These are phyloP conservation scores for Selene dorsalis DNA, from an alignment of 2,797 vertebrate genomes.

Conservation along the genomic window DNA sequence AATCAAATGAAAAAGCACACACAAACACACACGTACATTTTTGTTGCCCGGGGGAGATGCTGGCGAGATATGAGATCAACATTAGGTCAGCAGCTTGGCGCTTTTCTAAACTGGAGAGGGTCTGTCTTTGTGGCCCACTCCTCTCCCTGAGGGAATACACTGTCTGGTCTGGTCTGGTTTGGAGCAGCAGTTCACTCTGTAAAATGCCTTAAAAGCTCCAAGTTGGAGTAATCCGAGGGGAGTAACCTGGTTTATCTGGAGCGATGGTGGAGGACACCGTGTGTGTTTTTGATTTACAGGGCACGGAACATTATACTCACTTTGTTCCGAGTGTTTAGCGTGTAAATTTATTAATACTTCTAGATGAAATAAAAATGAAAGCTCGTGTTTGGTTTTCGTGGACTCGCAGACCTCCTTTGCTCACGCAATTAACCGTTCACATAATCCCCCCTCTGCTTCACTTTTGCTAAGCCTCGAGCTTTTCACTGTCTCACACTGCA, in stretches of 20 bases:
- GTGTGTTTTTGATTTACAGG: neutral
- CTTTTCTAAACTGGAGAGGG: slow-evolving; percentile 52
- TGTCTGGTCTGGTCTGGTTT: slow-evolving; percentile 47
- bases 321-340: neutral
- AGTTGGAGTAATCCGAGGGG: slow-evolving; percentile 18
- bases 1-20: slow-evolving; percentile 74
- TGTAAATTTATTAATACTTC: neutral
- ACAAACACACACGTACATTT: slow-evolving; percentile 48
- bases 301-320: neutral
- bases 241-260: neutral
- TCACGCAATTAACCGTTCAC: neutral
- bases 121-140: slow-evolving; percentile 55
- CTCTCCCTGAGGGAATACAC: slow-evolving; percentile 51
- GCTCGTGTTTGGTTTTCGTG: neutral
- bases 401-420: neutral
- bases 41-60: slow-evolving; percentile 43
- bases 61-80: slow-evolving; percentile 64
- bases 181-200: slow-evolving; percentile 39
- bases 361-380: slow-evolving; percentile 6
- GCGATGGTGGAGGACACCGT: neutral
- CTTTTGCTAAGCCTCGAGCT: too few relatives aligned
- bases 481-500: too few relatives aligned
- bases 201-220: slow-evolving; percentile 38
- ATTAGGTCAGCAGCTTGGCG: slow-evolving; percentile 57
- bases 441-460: too few relatives aligned